A percentile compares a stretch with the other conserved stretches of the same genome.
phyloP scores from a whole-genome alignment of 2,113 vertebrate genomes.

The Bos javanicus region DNA sequence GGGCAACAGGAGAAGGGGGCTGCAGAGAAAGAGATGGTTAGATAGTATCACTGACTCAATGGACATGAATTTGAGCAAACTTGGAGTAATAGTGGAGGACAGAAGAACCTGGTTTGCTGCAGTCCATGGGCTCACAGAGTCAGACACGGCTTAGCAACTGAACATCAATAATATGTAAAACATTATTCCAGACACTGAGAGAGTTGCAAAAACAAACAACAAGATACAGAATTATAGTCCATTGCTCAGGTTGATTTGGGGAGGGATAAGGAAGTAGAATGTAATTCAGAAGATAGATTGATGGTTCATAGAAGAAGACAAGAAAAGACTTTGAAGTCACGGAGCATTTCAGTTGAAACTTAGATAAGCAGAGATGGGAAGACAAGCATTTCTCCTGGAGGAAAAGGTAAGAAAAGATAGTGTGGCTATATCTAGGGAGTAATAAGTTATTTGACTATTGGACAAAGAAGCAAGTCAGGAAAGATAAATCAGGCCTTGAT shows the following conservation, averaged over 20 bases:
- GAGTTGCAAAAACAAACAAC: background rate
- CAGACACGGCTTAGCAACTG: background rate
- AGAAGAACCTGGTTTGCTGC: background rate
- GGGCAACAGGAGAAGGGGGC: background rate
- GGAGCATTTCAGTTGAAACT: background rate
- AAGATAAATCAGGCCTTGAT: background rate
- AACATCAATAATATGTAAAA: background rate
- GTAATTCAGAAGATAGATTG: background rate
- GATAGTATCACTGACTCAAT: background rate
- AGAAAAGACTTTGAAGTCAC: background rate
- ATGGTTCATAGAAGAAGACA: background rate
- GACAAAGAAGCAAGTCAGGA: background rate
- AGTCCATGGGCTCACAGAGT: background rate
- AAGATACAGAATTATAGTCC: too few relatives aligned
- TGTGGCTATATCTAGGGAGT: background rate
- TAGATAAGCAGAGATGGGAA: background rate
- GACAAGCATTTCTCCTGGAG: background rate
- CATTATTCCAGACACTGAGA: background rate
- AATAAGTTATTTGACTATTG: background rate
- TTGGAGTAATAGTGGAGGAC: background rate
- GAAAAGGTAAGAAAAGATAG: background rate
- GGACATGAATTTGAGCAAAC: background rate
- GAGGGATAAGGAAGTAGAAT: background rate
- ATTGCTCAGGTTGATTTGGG: background rate
- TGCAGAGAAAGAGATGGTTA: background rate